A percentile compares a stretch with the other conserved stretches of the same genome.
These are phyloP conservation scores for Epinephelus lanceolatus DNA, from an alignment of 2,113 vertebrate species.

Conservation along the genomic window DNA sequence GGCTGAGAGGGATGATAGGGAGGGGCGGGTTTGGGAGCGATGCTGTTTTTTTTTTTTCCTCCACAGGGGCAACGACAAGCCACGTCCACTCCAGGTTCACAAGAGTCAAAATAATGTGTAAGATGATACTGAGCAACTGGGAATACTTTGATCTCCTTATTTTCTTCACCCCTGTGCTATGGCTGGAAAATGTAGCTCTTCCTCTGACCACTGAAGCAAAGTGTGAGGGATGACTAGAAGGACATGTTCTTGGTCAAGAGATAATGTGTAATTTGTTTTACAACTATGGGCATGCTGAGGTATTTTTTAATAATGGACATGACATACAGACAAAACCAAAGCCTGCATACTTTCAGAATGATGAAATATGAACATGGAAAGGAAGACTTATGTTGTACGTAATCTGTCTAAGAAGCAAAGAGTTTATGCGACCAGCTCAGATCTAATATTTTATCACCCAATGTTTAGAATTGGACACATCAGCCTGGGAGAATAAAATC, in stretches of 20 bases:
- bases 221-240: not conserved
- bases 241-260: not conserved
- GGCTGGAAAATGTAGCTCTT: not conserved
- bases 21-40: slow-evolving; percentile 9
- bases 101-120: slow-evolving; percentile 20
- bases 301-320: not conserved
- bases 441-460: not conserved
- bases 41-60: slow-evolving; percentile 27
- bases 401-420: not conserved
- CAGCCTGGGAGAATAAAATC: not conserved
- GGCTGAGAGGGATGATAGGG: slow-evolving; percentile 59
- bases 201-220: not conserved
- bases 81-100: not conserved
- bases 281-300: not conserved
- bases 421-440: not conserved
- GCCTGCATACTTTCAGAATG: not conserved
- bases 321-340: not conserved
- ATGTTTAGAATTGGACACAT: not conserved
- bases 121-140: slow-evolving; percentile 18
- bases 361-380: slow-evolving; percentile 3
- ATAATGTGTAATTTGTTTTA: not conserved
- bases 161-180: not conserved
- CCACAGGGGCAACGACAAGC: slow-evolving; percentile 27
- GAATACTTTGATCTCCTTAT: not conserved
- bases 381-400: not conserved